Percentiles rank a stretch among this genome's conserved stretches.
Evolutionary conservation across 2,113 vertebrate genomes (phyloP).

Genomic region (Cinclus mexicanus): DNA sequence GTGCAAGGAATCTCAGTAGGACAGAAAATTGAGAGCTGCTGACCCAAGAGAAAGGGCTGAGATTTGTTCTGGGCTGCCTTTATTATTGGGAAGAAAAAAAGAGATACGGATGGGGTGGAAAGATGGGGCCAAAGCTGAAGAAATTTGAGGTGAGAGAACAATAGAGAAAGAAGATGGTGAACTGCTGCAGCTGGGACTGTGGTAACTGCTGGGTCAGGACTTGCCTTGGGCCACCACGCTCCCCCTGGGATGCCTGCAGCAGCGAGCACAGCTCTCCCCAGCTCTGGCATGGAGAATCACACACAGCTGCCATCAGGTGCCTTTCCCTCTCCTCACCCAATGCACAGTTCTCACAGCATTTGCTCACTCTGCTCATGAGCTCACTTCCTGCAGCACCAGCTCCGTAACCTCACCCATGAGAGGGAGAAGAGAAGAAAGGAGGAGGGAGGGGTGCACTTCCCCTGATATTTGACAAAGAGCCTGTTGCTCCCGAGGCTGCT

Average conservation of each 20-base stretch:
- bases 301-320: accelerated
- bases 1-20: background rate
- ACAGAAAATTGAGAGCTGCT: background rate
- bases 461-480: background rate
- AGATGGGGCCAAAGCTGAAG: background rate
- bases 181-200: background rate
- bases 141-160: background rate
- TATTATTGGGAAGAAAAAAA: background rate
- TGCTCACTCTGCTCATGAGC: background rate
- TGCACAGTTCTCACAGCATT: background rate
- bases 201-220: background rate
- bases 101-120: background rate
- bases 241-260: background rate
- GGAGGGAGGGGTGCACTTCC: background rate
- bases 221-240: background rate
- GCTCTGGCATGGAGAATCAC: background rate
- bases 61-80: background rate
- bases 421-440: background rate
- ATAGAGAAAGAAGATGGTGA: background rate
- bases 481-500: background rate
- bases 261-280: background rate
- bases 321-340: background rate
- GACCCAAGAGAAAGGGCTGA: background rate
- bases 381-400: background rate
- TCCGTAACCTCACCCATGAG: background rate